Evolutionary conservation across 2,888 invertebrate species (phyloP).

Genomic region (Cynaeus angustus): DNA sequence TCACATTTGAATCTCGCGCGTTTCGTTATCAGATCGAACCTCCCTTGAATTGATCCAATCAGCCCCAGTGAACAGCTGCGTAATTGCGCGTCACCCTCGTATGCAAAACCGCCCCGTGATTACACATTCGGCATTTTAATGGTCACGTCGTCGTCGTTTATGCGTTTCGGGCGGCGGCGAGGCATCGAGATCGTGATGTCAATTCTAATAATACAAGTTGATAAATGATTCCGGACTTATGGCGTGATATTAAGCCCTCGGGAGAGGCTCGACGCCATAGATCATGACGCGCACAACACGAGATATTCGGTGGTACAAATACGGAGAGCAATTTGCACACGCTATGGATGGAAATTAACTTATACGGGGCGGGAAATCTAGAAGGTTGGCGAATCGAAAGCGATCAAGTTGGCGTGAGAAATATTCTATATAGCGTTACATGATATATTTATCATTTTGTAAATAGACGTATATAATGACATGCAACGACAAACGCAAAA

Average conservation of each 20-base stretch:
- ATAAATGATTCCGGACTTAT: constrained; percentile 60
- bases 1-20: constrained; percentile 5
- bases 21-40: background rate
- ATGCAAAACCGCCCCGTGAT: constrained; percentile 49
- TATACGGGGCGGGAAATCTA: constrained; percentile 9
- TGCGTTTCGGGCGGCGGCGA: constrained; percentile 71
- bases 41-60: constrained; percentile 9
- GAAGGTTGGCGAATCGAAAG: background rate
- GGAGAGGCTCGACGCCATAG: constrained; percentile 35
- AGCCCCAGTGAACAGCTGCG: constrained; percentile 48
- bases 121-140: constrained; percentile 59
- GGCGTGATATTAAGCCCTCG: constrained; percentile 59
- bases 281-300: constrained; percentile 38
- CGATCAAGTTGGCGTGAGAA: no score
- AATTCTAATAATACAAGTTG: constrained; percentile 60
- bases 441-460: no score
- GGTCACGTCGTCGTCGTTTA: constrained; percentile 63
- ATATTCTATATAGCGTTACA: no score
- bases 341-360: constrained; percentile 39
- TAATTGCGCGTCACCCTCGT: constrained; percentile 47
- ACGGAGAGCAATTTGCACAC: constrained; percentile 40
- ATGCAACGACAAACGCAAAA: no score
- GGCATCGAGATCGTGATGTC: constrained; percentile 69
- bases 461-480: no score
- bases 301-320: constrained; percentile 31